phyloP scores from a whole-genome alignment of 2,113 vertebrate species.

The Cebus imitator region DNA sequence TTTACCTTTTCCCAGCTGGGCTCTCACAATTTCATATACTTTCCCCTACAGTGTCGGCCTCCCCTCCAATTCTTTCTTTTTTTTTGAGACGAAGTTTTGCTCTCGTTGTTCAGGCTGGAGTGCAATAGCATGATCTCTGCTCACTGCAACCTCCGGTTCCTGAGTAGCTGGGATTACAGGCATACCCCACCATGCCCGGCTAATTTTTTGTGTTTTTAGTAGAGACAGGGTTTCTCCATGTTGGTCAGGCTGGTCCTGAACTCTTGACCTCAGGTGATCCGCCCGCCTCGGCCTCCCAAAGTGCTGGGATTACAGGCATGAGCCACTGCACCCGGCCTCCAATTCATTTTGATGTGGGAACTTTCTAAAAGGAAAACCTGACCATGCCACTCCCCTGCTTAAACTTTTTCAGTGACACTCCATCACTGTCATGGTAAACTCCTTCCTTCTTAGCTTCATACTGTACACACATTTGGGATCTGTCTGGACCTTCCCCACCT shows the following conservation, averaged over 20 bases:
- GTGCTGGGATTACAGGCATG: too few relatives aligned
- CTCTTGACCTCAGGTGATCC: too few relatives aligned
- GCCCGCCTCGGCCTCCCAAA: too few relatives aligned
- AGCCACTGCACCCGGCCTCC: accelerated
- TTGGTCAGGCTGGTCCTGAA: too few relatives aligned
- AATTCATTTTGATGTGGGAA: background rate
- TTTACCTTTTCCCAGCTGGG: background rate
- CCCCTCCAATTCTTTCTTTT: background rate
- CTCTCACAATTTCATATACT: background rate
- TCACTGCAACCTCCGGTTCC: too few relatives aligned
- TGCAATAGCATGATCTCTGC: too few relatives aligned
- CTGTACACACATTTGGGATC: background rate
- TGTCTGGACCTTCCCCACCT: background rate
- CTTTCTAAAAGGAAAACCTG: background rate
- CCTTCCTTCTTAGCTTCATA: background rate
- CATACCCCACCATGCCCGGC: too few relatives aligned
- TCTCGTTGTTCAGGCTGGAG: too few relatives aligned
- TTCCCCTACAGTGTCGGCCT: background rate
- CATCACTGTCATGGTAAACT: background rate
- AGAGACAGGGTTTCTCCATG: too few relatives aligned
- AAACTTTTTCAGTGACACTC: background rate
- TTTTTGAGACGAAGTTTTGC: too few relatives aligned
- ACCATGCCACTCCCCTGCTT: background rate
- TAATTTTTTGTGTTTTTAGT: too few relatives aligned
- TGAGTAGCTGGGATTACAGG: too few relatives aligned